Evolutionary conservation across 2,113 vertebrate species (phyloP).

Genomic region (Salvelinus namaycush): DNA sequence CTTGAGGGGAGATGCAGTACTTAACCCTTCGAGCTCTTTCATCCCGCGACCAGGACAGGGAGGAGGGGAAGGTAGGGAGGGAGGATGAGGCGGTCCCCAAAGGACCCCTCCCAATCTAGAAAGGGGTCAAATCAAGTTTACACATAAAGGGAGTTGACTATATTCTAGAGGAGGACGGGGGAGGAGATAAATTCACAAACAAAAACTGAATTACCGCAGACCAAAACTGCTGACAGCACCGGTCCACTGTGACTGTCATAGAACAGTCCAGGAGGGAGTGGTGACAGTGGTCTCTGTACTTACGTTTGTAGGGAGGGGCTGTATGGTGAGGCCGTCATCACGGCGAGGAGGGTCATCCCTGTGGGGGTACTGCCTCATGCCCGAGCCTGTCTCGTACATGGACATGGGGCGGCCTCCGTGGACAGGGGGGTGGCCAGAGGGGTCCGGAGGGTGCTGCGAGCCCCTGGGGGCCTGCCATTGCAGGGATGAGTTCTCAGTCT

Average conservation of each 20-base stretch:
- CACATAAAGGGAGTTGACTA: constrained; percentile 47
- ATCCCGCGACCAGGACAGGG: constrained; percentile 95
- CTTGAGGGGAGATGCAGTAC: constrained; percentile 79
- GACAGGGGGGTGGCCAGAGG: constrained; percentile 79
- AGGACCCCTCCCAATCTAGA: constrained; percentile 96
- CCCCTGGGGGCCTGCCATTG: constrained; percentile 82
- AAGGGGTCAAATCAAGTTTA: constrained; percentile 87
- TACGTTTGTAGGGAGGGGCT: constrained; percentile 92
- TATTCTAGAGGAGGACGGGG: neutral
- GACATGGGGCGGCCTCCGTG: constrained; percentile 95
- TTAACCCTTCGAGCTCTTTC: constrained; percentile 97
- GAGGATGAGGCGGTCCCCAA: constrained; percentile 97
- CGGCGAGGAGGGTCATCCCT: constrained; percentile 81
- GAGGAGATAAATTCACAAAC: neutral
- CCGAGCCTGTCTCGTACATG: constrained; percentile 98
- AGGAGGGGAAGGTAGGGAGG: constrained; percentile 98
- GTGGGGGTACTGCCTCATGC: constrained; percentile 88
- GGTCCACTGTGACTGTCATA: constrained; percentile 8
- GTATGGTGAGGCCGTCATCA: constrained; percentile 85
- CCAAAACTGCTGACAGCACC: constrained; percentile 27
- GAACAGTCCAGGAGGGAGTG: neutral
- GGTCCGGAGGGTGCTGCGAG: constrained; percentile 80
- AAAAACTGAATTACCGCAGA: constrained; percentile 41
- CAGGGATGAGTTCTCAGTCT: constrained; percentile 93
- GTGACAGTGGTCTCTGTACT: constrained; percentile 65